These are phyloP conservation scores for Entomobrya multifasciata DNA, from an alignment of 2,888 invertebrate genomes.

Conservation along the genomic window DNA sequence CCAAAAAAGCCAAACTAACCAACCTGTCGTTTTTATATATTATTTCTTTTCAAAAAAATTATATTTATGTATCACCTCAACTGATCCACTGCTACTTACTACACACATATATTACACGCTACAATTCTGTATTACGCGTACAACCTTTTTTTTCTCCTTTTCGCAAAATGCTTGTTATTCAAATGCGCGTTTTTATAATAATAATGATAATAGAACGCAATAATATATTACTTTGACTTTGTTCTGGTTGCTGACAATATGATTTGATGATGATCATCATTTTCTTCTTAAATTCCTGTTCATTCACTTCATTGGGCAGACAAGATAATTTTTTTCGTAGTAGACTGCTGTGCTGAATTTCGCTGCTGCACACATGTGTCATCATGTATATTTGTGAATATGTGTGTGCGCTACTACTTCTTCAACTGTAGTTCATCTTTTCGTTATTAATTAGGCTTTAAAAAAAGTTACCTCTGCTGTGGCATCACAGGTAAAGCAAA, in stretches of 20 bases:
- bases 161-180: slow-evolving; percentile 23
- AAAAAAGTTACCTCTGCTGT: slow-evolving; percentile 12
- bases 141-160: slow-evolving; percentile 2
- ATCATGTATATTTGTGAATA: not conserved
- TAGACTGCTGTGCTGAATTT: no score
- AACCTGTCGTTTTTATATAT: slow-evolving; percentile 51
- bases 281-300: not conserved
- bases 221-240: no score
- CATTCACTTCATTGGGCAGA: not conserved
- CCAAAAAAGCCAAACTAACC: slow-evolving; percentile 53
- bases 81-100: slow-evolving; percentile 19
- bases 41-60: slow-evolving; percentile 34
- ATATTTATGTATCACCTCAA: slow-evolving; percentile 57
- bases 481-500: no score
- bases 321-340: no score
- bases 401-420: slow-evolving; percentile 8
- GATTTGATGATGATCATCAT: slow-evolving; percentile 4
- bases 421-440: slow-evolving; percentile 14
- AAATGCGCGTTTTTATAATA: slow-evolving; percentile 37
- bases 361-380: not conserved
- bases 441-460: slow-evolving; percentile 45
- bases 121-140: slow-evolving; percentile 31
- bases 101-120: not conserved
- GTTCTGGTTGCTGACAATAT: not conserved
- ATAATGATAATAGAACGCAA: no score